A percentile compares a stretch with the other conserved stretches of the same genome.
Evolutionary conservation across 2,113 vertebrate species (phyloP).

Genomic region (Hystrix brachyura): DNA sequence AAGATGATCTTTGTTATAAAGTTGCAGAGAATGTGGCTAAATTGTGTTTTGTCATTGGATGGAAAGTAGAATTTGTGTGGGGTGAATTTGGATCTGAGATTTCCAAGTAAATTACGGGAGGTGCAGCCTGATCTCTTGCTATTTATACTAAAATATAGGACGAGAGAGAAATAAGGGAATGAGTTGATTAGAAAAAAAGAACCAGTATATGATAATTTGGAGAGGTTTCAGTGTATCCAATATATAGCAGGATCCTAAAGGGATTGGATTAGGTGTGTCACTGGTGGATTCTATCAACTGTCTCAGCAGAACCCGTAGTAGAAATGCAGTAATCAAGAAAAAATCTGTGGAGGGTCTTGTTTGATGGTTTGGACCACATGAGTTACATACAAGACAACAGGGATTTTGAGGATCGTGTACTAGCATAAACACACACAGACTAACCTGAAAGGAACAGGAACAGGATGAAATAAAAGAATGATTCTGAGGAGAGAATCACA

Average conservation of each 20-base stretch:
- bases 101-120: background rate
- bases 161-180: background rate
- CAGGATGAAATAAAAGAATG: background rate
- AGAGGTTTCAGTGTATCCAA: background rate
- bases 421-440: background rate
- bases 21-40: background rate
- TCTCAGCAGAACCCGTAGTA: background rate
- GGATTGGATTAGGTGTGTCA: background rate
- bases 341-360: background rate
- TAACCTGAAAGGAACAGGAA: background rate
- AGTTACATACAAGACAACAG: background rate
- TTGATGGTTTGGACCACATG: background rate
- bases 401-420: background rate
- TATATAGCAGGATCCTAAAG: background rate
- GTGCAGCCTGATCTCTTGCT: background rate
- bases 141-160: background rate
- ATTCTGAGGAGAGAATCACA: background rate
- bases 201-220: background rate
- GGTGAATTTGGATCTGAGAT: background rate
- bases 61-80: background rate
- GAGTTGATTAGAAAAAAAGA: background rate
- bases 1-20: background rate
- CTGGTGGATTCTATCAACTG: background rate
- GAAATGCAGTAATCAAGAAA: background rate
- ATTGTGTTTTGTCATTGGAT: background rate